Evolutionary conservation across 1,140 invertebrate genomes (phyloP).

Genomic region (Limonius californicus): DNA sequence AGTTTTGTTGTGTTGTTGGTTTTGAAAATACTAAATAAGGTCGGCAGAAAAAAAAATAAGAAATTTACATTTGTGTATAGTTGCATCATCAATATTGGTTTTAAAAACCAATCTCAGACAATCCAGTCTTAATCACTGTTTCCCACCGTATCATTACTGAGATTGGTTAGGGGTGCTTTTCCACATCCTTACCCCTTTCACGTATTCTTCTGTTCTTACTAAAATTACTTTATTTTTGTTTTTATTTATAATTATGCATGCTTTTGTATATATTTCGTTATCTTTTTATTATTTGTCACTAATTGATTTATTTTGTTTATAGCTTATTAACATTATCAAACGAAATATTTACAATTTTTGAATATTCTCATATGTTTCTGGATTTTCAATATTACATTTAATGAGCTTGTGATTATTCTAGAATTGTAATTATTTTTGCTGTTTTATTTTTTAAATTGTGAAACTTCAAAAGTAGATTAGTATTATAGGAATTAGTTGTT

Average conservation of each 20-base stretch:
- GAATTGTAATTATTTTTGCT: too few species aligned
- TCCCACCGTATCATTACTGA: neutral
- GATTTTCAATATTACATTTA: too few species aligned
- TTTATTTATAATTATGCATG: neutral
- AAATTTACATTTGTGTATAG: too few species aligned
- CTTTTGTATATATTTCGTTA: constrained; percentile 1
- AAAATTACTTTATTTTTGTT: neutral
- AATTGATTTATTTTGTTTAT: neutral
- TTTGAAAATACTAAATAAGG: too few species aligned
- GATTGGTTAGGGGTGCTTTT: neutral
- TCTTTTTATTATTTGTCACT: constrained; percentile 4
- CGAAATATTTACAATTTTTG: neutral
- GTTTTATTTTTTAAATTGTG: too few species aligned
- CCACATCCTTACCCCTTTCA: neutral
- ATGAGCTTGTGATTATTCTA: too few species aligned
- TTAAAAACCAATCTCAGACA: neutral
- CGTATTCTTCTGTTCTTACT: constrained; percentile 2
- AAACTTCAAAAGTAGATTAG: too few species aligned
- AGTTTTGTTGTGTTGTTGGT: too few species aligned
- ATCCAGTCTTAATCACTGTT: neutral
- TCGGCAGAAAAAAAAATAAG: too few species aligned
- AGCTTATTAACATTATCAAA: neutral
- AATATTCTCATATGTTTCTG: too few species aligned
- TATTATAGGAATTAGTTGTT: too few species aligned
- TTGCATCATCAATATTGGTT: too few species aligned